Evolutionary conservation across 2,888 invertebrate genomes (phyloP).

Genomic region (Alviniconcha strummeri): DNA sequence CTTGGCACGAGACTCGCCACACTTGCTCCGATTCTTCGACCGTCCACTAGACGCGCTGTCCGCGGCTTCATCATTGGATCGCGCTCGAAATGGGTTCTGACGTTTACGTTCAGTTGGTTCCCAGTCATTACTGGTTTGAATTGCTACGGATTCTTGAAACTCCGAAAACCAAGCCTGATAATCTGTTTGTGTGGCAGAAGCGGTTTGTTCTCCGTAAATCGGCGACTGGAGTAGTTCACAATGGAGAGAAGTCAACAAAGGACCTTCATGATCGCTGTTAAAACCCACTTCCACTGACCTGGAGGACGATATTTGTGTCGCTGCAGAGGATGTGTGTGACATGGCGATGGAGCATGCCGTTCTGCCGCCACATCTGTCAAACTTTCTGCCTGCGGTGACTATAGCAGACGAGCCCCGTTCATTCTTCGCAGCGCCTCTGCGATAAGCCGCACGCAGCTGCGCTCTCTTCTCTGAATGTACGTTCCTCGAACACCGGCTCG

Average conservation of each 20-base stretch:
- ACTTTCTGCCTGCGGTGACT: neutral
- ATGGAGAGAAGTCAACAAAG: neutral
- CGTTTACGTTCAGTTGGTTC: neutral
- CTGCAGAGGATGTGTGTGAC: neutral
- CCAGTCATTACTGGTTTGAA: neutral
- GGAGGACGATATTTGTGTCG: neutral
- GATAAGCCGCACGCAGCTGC: neutral
- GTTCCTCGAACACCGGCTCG: neutral
- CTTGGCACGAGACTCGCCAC: too few relatives aligned
- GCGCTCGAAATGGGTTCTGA: neutral
- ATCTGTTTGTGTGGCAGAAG: neutral
- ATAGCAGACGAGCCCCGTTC: neutral
- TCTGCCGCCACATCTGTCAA: neutral
- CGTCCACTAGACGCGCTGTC: neutral
- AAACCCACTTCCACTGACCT: neutral
- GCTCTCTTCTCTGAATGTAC: neutral
- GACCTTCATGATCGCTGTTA: neutral
- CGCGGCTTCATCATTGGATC: neutral
- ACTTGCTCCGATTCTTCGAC: neutral
- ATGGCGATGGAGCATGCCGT: neutral
- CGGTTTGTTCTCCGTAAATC: neutral
- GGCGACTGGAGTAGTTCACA: neutral
- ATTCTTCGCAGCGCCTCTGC: neutral
- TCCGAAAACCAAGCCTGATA: slow-evolving; percentile 3
- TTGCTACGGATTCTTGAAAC: neutral